Base-by-base conservation (phyloP, 1,140 invertebrate genomes). In the Pygmarrhopalites habei region DNA sequence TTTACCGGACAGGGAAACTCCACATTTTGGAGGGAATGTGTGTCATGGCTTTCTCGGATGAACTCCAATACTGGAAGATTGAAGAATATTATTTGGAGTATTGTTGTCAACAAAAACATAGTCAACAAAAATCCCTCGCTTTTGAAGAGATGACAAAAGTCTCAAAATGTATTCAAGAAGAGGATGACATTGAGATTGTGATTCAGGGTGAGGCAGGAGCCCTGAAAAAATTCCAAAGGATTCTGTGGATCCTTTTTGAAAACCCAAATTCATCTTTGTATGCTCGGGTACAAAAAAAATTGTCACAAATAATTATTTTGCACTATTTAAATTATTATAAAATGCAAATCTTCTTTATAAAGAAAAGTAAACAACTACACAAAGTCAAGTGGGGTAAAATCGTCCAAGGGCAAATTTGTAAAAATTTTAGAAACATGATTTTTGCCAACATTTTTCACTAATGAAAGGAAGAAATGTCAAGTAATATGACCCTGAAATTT, bases 21-120 rank as follows among this genome's bases (percentile, higher is more conserved):
- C 95, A 98, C 80, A 83, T 98, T 72, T 93, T 97, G 68, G 94
- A 98, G 76, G 95, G 98, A 79, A 97, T 98, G 93, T 98, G 95
- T 78, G 95, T 98, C 66, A 81, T 98, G 71, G 92, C 94, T 59
- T 98, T 98, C 81, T 92, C 89, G 77, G 94, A 98, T 77, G 95
- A 98, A 77, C 82, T 98, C 70, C 92, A 96, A 74, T 98, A 97
- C 73, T 98, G 94, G 94, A 94, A 94, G 64, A 88, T 98, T 56
- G 94, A 98, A 78, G 95, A 98, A 79, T 81, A 97, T 46, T 98
- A 97, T 76, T 80, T 98, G 69, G 94, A 98, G 78, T 94, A 91
- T 21, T 98, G 95, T 78, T 98, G 95, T 77, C 95, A 98, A 77
- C 94, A 98, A 80, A 96, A 96, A 74, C 98, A 98, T 77, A 93